phyloP scores from a whole-genome alignment of 2,797 vertebrate genomes.

The Periparus ater region DNA sequence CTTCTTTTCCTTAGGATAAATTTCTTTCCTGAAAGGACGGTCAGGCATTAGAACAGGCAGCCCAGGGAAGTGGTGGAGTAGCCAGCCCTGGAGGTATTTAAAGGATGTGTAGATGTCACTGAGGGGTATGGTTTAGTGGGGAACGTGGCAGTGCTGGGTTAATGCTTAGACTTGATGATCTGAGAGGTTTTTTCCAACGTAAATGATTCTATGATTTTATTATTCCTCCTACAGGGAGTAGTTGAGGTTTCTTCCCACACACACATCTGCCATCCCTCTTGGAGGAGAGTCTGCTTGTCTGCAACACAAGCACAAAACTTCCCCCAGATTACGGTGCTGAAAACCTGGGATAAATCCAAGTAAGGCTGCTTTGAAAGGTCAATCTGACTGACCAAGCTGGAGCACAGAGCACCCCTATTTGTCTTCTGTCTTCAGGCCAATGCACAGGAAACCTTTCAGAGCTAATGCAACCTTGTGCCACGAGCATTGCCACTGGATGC shows the following conservation, averaged over 20 bases:
- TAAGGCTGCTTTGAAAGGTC: not conserved
- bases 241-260: not conserved
- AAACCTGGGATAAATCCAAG: not conserved
- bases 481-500: not conserved
- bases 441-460: not conserved
- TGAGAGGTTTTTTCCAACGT: not conserved
- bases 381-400: not conserved
- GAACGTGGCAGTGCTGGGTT: not conserved
- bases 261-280: not conserved
- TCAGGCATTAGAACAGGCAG: not conserved
- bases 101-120: not conserved
- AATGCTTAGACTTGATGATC: not conserved
- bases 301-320: not conserved
- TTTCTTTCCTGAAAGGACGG: not conserved
- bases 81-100: not conserved
- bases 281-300: not conserved
- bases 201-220: not conserved
- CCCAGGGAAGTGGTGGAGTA: not conserved
- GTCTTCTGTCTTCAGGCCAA: not conserved
- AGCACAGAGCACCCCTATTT: not conserved
- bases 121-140: not conserved
- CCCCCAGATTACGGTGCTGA: not conserved
- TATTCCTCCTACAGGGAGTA: not conserved
- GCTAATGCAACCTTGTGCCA: not conserved
- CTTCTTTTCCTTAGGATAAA: not conserved